Evolutionary conservation across 37 sponge, comb jelly and placozoan species (phyloP), one percentile per base, ranked within the genome.

Genomic region (Chondrilla cf. caribensis): DNA sequence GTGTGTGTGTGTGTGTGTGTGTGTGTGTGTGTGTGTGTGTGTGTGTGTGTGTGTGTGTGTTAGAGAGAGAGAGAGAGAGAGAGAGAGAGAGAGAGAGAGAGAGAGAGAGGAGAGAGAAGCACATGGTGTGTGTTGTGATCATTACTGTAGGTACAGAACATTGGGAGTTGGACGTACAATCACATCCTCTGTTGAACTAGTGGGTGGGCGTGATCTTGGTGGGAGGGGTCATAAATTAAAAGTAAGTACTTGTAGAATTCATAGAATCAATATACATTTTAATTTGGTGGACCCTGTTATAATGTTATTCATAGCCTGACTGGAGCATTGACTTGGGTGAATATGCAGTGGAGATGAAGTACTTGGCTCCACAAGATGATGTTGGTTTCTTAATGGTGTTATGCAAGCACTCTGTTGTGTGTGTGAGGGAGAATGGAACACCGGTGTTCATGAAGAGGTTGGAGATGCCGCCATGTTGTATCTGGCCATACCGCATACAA

Each of bases 291-390:
- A 47, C 11, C 51, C 9, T 47, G 51, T 47, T 47, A 11, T 47
- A 47, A 47, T 47, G 51, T 4, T 54, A 51, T 78, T 32, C 65
- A 42, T 73, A 93, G 90, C 72, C 82, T 38, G 87, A 93, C 65
- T 93, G 93, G 93, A 86, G 54, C 31, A 58, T 85, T 15, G 90
- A 90, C 62, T 58, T 97, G 31, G 93, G 95, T 0, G 98, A 97
- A 24, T 70, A 85, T 79, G 88, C 71, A 42, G 5, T 91, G 55
- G 19, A 59, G 26, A 11, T 81, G 54, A 33, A 35, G 41, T 81
- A 65, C 54, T n/a, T 65, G 0, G 44, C 47, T 1, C 82, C 44
- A 2, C 33, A 78, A 6, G 78, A 77, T 40, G 72, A 60, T 73
- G 79, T 33, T 1, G 78, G 67, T 8, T 73, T 78, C 24, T 29